Conservation (phyloP, 2,888 invertebrate species). For the Melanchra persicariae region DNA sequence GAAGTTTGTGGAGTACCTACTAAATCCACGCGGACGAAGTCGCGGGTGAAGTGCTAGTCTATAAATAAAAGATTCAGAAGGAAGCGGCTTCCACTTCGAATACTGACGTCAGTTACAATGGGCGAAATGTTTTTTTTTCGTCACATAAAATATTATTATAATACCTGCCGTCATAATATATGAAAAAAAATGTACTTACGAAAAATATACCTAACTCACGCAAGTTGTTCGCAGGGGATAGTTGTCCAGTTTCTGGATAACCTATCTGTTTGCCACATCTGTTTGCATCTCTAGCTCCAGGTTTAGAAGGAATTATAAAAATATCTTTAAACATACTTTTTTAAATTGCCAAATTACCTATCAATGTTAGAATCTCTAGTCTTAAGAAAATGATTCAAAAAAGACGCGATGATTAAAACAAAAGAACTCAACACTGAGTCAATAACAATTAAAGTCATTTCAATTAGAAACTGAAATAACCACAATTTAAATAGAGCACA, state of each 20-base stretch:
- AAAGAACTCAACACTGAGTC: not conserved
- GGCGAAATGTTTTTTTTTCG: conserved; percentile 65
- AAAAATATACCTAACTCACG: not conserved
- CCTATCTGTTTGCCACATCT: not conserved
- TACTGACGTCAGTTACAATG: conserved; percentile 83
- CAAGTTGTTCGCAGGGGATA: not conserved
- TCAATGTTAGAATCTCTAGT: not conserved
- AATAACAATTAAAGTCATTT: conserved; percentile 5
- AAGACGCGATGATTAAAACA: not conserved
- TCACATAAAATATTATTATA: conserved; percentile 40
- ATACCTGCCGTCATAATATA: conserved; percentile 5
- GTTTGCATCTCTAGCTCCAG: not conserved
- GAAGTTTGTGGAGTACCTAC: no score
- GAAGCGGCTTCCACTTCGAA: conserved; percentile 78
- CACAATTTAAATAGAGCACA: not conserved
- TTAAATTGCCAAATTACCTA: no score
- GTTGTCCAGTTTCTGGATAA: not conserved
- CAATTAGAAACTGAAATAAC: not conserved
- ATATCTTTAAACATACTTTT: no score
- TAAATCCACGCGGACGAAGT: no score
- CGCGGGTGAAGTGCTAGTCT: no score
- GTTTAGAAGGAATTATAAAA: not conserved
- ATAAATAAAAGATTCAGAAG: conserved; percentile 88
- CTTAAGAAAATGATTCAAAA: conserved; percentile 6
- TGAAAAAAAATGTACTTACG: no score